Evolutionary conservation across 1,140 invertebrate species (phyloP).

Genomic region (Drosophila erecta): DNA sequence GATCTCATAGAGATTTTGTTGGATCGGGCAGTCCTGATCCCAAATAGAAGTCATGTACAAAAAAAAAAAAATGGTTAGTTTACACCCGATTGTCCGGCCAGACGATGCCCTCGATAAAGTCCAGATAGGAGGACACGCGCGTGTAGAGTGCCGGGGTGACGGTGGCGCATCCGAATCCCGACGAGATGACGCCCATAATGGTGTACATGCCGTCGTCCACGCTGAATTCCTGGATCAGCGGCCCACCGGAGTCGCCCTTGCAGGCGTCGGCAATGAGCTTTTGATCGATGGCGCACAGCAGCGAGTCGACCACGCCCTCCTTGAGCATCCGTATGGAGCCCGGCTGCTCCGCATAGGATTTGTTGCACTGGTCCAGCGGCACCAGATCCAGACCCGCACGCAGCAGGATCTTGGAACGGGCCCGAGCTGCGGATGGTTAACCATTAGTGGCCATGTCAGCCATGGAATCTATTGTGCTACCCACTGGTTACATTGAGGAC

Average conservation of each 20-base stretch:
- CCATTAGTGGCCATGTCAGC: not conserved
- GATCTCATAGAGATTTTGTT: conserved; percentile 1
- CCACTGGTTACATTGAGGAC: conserved; percentile 61
- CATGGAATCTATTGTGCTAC: not conserved
- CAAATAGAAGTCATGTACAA: too few relatives aligned
- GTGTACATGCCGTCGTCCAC: conserved; percentile 43
- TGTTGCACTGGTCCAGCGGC: conserved; percentile 51
- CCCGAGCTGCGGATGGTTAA: conserved; percentile 29
- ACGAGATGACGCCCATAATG: conserved; percentile 87
- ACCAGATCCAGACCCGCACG: conserved; percentile 61
- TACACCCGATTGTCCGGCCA: conserved; percentile 84
- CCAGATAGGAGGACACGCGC: conserved; percentile 86
- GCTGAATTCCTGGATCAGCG: conserved; percentile 85
- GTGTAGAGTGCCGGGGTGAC: conserved; percentile 88
- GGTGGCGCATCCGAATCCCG: conserved; percentile 88
- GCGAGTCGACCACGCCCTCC: conserved; percentile 59
- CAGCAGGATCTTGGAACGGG: conserved; percentile 60
- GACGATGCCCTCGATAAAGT: conserved; percentile 88
- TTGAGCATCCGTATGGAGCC: conserved; percentile 13
- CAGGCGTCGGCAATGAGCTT: conserved; percentile 86
- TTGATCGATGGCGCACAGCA: conserved; percentile 86
- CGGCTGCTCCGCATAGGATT: conserved; percentile 21
- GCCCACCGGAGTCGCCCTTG: conserved; percentile 89
- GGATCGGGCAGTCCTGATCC: too few relatives aligned
- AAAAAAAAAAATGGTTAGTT: not conserved